A percentile compares a stretch with the other conserved stretches of the same genome.
Conservation (phyloP, 2,797 vertebrate genomes). For the Eospalax fontanierii region DNA sequence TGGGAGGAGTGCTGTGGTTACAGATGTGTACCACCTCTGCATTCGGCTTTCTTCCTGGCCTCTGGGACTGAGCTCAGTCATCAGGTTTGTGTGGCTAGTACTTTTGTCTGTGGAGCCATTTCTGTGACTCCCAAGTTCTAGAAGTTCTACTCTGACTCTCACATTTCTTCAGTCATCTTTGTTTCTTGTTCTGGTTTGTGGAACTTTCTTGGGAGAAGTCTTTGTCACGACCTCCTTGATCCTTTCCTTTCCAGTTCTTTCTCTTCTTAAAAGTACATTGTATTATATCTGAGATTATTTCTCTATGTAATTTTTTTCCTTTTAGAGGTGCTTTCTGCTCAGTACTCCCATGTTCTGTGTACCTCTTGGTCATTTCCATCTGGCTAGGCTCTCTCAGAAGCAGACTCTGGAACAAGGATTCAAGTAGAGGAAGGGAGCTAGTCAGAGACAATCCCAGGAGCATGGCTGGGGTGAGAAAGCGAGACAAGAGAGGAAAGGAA, state of each 20-base stretch:
- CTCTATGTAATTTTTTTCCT: background rate
- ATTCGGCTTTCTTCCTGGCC: background rate
- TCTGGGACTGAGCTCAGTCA: background rate
- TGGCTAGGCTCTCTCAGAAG: constrained; percentile 24
- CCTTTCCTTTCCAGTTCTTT: constrained; percentile 7
- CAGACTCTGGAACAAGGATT: background rate
- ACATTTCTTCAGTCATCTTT: background rate
- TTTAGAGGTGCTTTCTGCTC: background rate
- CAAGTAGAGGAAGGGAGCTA: background rate
- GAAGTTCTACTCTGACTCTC: background rate
- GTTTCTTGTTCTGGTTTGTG: background rate
- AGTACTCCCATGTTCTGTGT: constrained; percentile 6
- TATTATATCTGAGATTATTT: background rate
- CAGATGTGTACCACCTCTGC: background rate
- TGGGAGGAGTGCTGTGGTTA: too few species aligned
- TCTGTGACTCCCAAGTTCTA: background rate
- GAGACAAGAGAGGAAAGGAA: background rate
- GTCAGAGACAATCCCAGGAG: background rate
- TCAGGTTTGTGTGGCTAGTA: background rate
- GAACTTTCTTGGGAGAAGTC: background rate
- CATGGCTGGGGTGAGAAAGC: too few species aligned
- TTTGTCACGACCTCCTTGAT: background rate
- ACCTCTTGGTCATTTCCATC: background rate
- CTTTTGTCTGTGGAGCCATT: background rate
- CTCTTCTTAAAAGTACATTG: background rate